These are phyloP conservation scores for Norana najaformis DNA, from an alignment of 2,888 invertebrate genomes.

Conservation along the genomic window DNA sequence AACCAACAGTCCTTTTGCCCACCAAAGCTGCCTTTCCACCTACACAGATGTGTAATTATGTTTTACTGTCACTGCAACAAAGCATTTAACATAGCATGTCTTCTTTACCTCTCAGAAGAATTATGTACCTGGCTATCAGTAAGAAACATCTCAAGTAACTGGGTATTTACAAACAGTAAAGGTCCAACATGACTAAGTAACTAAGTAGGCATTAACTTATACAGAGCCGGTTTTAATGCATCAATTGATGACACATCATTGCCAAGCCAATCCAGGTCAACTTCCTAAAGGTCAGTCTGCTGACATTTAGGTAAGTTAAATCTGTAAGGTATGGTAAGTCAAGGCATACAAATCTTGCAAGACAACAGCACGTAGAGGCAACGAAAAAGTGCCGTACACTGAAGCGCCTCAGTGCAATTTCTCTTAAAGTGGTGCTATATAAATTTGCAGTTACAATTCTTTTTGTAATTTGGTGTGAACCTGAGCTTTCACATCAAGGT, in stretches of 20 bases:
- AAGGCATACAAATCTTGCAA: not conserved
- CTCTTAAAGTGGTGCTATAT: not conserved
- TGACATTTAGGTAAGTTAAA: not conserved
- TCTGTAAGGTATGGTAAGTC: not conserved
- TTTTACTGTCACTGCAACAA: not conserved
- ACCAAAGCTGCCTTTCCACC: conserved; percentile 91
- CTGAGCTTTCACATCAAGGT: not conserved
- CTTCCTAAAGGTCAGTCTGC: not conserved
- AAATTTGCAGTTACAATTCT: not conserved
- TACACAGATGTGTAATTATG: conserved; percentile 38
- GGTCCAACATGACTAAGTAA: not conserved
- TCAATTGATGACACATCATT: not conserved
- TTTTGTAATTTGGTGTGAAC: not conserved
- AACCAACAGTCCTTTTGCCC: conserved; percentile 89
- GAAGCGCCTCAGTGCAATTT: no score
- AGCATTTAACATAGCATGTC: not conserved
- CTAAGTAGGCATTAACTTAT: not conserved
- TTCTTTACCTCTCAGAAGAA: not conserved
- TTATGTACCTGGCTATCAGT: not conserved
- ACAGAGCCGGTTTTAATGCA: not conserved
- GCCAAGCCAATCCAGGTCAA: not conserved
- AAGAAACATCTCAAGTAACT: not conserved
- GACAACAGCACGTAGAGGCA: not conserved
- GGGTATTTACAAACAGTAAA: not conserved
- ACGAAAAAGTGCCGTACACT: no score